A percentile compares a stretch with the other conserved stretches of the same genome.
Conservation (phyloP, 2,888 invertebrate species). For the Spisula solida region DNA sequence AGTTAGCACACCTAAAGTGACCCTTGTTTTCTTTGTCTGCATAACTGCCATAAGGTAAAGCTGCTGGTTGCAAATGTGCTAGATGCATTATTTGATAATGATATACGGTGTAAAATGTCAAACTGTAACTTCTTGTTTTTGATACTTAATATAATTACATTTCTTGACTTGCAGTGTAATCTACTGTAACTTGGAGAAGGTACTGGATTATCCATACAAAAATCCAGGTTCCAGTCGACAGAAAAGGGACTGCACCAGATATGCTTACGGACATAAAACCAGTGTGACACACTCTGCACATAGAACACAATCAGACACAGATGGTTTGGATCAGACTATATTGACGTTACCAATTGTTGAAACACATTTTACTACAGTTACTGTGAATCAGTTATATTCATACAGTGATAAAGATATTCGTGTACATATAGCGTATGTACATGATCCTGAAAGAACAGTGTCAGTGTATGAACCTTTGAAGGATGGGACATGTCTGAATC, state of each 20-base stretch:
- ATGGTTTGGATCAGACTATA: not conserved
- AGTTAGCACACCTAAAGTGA: no score
- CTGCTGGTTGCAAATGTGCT: no score
- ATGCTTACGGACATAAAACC: conserved; percentile 39
- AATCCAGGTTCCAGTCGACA: not conserved
- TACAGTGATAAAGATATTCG: conserved; percentile 62
- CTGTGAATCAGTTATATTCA: not conserved
- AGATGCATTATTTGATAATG: no score
- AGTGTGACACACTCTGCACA: conserved; percentile 42
- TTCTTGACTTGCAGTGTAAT: conserved; percentile 21
- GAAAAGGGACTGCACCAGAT: conserved; percentile 42
- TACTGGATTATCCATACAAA: conserved; percentile 49
- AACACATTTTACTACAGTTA: not conserved
- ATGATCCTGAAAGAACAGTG: conserved; percentile 83
- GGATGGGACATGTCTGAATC: conserved; percentile 81
- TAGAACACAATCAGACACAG: not conserved
- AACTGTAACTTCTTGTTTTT: no score
- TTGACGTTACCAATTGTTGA: conserved; percentile 41
- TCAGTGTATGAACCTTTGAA: conserved; percentile 86
- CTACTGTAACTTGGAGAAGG: conserved; percentile 8
- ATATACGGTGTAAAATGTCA: no score
- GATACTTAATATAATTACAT: no score
- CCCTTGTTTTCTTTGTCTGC: no score
- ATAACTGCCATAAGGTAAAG: no score
- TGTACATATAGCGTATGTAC: conserved; percentile 78